Evolutionary conservation across 2,113 vertebrate genomes (phyloP).

Genomic region (Rhinolophus sinicus): DNA sequence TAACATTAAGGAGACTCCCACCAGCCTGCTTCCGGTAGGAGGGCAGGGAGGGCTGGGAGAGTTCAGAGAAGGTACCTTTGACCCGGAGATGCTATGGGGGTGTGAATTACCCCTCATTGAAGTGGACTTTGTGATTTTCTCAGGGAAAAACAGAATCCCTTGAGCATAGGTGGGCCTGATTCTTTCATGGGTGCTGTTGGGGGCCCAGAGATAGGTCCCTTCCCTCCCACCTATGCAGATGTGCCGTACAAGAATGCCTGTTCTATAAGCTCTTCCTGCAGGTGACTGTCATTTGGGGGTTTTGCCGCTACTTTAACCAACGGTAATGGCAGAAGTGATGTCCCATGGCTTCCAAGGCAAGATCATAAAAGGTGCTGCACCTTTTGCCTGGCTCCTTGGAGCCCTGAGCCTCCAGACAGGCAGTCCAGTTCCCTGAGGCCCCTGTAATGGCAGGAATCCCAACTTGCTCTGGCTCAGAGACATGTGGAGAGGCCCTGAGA

Average conservation of each 20-base stretch:
- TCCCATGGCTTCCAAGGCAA: fast-evolving
- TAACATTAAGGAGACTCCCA: background rate
- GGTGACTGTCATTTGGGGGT: background rate
- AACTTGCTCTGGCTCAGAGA: background rate
- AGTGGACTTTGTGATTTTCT: background rate
- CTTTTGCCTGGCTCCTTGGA: background rate
- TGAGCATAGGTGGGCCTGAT: fast-evolving
- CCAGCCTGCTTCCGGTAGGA: background rate
- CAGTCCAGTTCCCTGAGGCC: background rate
- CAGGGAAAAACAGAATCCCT: background rate
- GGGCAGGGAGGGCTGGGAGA: background rate
- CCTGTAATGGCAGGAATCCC: background rate
- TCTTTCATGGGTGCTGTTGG: background rate
- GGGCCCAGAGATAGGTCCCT: background rate
- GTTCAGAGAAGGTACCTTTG: background rate
- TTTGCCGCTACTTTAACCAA: background rate
- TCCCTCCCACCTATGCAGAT: background rate
- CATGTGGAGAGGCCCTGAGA: background rate
- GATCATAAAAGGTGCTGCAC: background rate
- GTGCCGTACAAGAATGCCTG: background rate
- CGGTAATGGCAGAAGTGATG: background rate
- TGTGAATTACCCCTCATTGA: too few species aligned
- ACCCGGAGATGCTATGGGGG: background rate
- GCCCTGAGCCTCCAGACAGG: background rate
- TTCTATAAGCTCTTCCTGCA: background rate